Base-by-base conservation (phyloP, 2,113 vertebrate genomes). In the Chinchilla lanigera region DNA sequence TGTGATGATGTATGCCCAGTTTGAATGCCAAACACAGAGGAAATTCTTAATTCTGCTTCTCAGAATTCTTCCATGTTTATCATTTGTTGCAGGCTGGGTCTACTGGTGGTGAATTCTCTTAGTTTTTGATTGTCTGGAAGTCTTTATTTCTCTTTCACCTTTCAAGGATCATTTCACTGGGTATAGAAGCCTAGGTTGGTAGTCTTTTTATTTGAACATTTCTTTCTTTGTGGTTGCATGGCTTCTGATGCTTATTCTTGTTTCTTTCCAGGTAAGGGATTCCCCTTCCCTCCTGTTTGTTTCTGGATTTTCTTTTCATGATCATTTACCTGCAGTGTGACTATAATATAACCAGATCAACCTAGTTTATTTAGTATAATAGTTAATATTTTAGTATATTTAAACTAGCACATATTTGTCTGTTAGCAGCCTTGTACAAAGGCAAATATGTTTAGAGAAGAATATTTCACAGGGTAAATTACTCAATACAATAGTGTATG, bases 361-460 rank as follows among this genome's bases (percentile, higher is more conserved):
- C 22, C 8, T 75, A 75, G 41, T 44, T 69, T 5, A 63, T 30
- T 22, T 69, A 69, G 67, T n/a, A n/a, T n/a, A 69, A 3, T 54
- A 73, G n/a, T 61, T 30, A 50, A n/a, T 93, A 94, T 88, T 90
- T 90, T 41, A 80, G 47, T 85, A 28, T 95, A 26, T 80, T 4
- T 93, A 7, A 67, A 38, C 0, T 78, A 47, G 8, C 50, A 50
- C 28, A 3, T 80, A 20, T 52, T n/a, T 96, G 11, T 50, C 35
- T 14, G 44, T 22, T 52, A 3, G 87, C 28, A 90, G 13, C 47
- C 44, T 67, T 87, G 14, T 38, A 63, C 22, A 58, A 3, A 58
- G 5, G 35, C 12, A 80, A 17, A 35, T 83, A 77, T 58, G 38
- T 65, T 71, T 26, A 30, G 44, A 77, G 9, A 86, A 95, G 54